A percentile compares a stretch with the other conserved stretches of the same genome.
Conservation (phyloP, 1,140 invertebrate genomes). For the Microplitis mediator region DNA sequence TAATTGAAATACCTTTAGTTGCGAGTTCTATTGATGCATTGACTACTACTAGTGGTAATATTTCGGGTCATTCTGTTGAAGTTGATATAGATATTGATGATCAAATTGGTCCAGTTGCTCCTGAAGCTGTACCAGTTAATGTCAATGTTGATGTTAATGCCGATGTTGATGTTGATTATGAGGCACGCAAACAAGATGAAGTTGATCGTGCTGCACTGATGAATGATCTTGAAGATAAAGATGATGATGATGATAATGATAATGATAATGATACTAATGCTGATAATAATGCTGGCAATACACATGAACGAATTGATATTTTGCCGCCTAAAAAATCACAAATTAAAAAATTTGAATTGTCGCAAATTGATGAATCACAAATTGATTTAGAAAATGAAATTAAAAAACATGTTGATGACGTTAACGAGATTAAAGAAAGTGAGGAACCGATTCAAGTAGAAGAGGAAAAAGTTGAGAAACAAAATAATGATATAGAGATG, state of each 20-base stretch:
- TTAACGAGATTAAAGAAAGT: not conserved
- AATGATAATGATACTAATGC: not conserved
- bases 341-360: constrained; percentile 58
- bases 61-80: too few relatives aligned
- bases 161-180: too few relatives aligned
- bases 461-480: not conserved
- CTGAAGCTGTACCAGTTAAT: too few relatives aligned
- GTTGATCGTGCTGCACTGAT: too few relatives aligned
- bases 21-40: not conserved
- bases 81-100: too few relatives aligned
- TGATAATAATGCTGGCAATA: not conserved
- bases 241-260: not conserved
- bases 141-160: too few relatives aligned
- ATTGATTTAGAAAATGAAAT: constrained; percentile 39
- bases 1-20: not conserved
- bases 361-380: constrained; percentile 38
- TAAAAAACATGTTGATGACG: not conserved
- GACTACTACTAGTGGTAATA: too few relatives aligned
- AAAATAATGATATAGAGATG: not conserved
- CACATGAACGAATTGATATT: constrained; percentile 41
- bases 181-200: too few relatives aligned
- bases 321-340: constrained; percentile 56
- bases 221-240: constrained; percentile 1
- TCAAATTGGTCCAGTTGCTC: too few relatives aligned
- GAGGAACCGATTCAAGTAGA: not conserved